These are phyloP conservation scores for Siphamia tubifer DNA, from an alignment of 2,113 vertebrate species.

Conservation along the genomic window DNA sequence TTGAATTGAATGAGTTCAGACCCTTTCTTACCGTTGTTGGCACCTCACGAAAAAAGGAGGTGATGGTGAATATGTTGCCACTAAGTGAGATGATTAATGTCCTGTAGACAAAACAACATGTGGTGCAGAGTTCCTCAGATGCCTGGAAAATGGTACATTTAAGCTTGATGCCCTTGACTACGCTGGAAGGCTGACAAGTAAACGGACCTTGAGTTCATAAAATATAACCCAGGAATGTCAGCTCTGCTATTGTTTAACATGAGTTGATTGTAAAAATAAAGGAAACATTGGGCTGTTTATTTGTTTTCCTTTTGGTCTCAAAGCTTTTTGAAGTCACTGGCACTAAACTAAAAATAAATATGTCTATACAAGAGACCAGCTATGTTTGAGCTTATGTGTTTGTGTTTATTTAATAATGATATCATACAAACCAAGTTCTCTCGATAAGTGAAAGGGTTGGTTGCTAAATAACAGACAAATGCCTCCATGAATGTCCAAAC, in stretches of 20 bases:
- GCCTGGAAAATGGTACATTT: background rate
- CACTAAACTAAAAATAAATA: slow-evolving; percentile 8
- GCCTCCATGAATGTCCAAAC: background rate
- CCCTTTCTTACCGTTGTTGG: too few species aligned
- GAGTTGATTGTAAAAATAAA: background rate
- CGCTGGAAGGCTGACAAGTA: background rate
- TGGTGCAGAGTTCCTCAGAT: slow-evolving; percentile 56
- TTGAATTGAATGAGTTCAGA: too few species aligned
- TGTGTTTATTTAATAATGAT: background rate
- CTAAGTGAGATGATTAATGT: slow-evolving; percentile 29
- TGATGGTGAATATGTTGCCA: slow-evolving; percentile 14
- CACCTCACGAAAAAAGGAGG: too few species aligned
- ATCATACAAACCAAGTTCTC: background rate
- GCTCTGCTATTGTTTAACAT: background rate
- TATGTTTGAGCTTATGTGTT: background rate
- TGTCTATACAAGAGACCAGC: background rate
- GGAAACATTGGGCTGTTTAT: background rate
- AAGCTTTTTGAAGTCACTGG: background rate
- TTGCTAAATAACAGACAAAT: background rate
- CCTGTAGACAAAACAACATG: slow-evolving; percentile 68
- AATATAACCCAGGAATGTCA: background rate
- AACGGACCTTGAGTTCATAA: background rate
- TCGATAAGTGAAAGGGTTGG: background rate
- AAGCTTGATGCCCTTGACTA: slow-evolving; percentile 32
- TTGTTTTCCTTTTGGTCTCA: background rate